phyloP scores from a whole-genome alignment of 64 coral and sea anemone genomes.

The Anthopleura sola region DNA sequence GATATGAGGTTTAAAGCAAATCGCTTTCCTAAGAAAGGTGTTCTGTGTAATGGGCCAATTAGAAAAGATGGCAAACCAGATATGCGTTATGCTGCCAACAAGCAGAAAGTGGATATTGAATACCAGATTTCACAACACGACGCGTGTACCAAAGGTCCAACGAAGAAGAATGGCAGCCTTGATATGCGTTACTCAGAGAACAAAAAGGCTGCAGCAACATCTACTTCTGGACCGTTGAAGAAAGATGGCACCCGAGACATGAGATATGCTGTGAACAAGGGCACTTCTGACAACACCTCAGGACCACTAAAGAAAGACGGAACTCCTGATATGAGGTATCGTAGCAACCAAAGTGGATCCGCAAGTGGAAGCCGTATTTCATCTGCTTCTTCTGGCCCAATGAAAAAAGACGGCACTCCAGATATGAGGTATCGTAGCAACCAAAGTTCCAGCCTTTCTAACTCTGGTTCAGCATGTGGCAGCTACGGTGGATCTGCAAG shows the following conservation, averaged over 20 bases:
- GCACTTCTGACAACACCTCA: neutral
- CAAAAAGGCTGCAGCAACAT: neutral
- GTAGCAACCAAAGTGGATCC: neutral
- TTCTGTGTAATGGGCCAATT: neutral
- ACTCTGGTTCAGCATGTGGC: neutral
- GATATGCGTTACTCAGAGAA: slow-evolving; percentile 4
- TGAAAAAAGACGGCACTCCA: slow-evolving; percentile 22
- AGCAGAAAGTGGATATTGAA: neutral
- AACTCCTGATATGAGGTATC: slow-evolving; percentile 34
- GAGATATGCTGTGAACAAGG: slow-evolving; percentile 17
- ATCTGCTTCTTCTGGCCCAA: neutral
- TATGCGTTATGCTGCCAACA: slow-evolving; percentile 17
- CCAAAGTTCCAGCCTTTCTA: neutral
- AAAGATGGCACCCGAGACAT: neutral
- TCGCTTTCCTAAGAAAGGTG: neutral
- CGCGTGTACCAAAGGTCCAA: neutral
- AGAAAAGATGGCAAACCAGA: slow-evolving; percentile 40
- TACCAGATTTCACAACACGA: neutral
- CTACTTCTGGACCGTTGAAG: neutral
- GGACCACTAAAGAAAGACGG: neutral
- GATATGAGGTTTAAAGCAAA: slow-evolving; percentile 48
- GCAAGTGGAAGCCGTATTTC: too few relatives aligned
- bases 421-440: slow-evolving; percentile 19
- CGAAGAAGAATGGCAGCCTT: slow-evolving; percentile 1
- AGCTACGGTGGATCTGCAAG: neutral